A percentile compares a stretch with the other conserved stretches of the same genome.
Conservation (phyloP, 2,888 invertebrate species). For the Myopa testacea region DNA sequence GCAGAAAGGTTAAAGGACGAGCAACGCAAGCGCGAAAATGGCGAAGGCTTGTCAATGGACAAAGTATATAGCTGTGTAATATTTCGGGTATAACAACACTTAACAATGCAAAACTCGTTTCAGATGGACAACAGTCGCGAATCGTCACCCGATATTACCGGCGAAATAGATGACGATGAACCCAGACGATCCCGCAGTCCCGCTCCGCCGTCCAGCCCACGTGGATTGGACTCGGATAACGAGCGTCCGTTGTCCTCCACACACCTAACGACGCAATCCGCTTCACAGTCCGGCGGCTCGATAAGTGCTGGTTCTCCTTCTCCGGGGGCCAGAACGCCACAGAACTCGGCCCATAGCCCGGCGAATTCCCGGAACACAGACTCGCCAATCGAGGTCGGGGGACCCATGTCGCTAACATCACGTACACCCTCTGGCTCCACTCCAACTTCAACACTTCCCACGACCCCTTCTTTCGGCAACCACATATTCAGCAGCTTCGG, state of each 20-base stretch:
- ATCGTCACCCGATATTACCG: slow-evolving; percentile 69
- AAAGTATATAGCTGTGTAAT: slow-evolving; percentile 56
- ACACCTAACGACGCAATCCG: slow-evolving; percentile 65
- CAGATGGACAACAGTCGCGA: slow-evolving; percentile 68
- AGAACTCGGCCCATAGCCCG: slow-evolving; percentile 69
- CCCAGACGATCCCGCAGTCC: slow-evolving; percentile 64
- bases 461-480: slow-evolving; percentile 74
- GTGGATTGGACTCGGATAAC: slow-evolving; percentile 63
- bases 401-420: slow-evolving; percentile 67
- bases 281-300: slow-evolving; percentile 70
- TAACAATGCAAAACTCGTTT: background rate
- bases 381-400: slow-evolving; percentile 71
- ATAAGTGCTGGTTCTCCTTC: slow-evolving; percentile 69
- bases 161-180: slow-evolving; percentile 67
- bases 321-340: slow-evolving; percentile 65
- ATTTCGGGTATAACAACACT: background rate
- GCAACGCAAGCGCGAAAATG: slow-evolving; percentile 84
- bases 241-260: slow-evolving; percentile 67
- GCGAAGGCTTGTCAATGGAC: slow-evolving; percentile 74
- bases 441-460: slow-evolving; percentile 58
- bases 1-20: slow-evolving; percentile 92
- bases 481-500: slow-evolving; percentile 76
- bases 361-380: slow-evolving; percentile 73
- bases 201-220: slow-evolving; percentile 62
- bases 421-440: slow-evolving; percentile 52